Evolutionary conservation across 2,113 vertebrate genomes (phyloP).

Genomic region (Osmerus mordax): DNA sequence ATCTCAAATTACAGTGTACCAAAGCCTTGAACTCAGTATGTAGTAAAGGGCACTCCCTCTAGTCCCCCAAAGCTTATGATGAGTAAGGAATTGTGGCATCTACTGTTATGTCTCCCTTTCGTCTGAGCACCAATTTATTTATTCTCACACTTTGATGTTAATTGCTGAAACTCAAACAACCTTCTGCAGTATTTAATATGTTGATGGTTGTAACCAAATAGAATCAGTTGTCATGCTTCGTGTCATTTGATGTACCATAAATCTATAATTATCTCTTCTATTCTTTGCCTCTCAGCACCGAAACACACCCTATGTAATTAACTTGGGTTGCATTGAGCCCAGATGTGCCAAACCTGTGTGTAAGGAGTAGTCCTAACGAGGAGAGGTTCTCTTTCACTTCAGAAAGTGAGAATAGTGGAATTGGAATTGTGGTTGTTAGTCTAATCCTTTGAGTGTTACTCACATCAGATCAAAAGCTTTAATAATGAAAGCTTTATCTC

Average conservation of each 20-base stretch:
- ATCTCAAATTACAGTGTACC: conserved; percentile 25
- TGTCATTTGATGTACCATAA: neutral
- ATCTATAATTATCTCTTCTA: neutral
- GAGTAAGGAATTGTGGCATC: too few species aligned
- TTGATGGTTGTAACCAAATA: neutral
- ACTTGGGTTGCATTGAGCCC: neutral
- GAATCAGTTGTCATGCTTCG: neutral
- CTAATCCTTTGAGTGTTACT: neutral
- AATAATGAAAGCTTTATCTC: neutral
- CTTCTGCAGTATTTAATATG: neutral
- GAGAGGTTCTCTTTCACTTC: neutral
- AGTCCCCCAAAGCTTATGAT: too few species aligned
- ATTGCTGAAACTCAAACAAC: neutral
- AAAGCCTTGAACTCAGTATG: neutral
- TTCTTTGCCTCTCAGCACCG: neutral
- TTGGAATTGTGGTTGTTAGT: neutral
- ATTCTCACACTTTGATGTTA: neutral
- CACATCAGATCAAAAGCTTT: conserved; percentile 2
- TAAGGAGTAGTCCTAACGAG: too few species aligned
- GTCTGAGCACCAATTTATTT: neutral
- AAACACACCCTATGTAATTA: conserved; percentile 8
- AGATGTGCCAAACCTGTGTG: too few species aligned
- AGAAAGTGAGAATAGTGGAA: neutral
- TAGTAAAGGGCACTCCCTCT: neutral
- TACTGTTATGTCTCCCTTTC: too few species aligned